These are phyloP conservation scores for Eubasilissa regina DNA, from an alignment of 1,140 invertebrate species.

Conservation along the genomic window DNA sequence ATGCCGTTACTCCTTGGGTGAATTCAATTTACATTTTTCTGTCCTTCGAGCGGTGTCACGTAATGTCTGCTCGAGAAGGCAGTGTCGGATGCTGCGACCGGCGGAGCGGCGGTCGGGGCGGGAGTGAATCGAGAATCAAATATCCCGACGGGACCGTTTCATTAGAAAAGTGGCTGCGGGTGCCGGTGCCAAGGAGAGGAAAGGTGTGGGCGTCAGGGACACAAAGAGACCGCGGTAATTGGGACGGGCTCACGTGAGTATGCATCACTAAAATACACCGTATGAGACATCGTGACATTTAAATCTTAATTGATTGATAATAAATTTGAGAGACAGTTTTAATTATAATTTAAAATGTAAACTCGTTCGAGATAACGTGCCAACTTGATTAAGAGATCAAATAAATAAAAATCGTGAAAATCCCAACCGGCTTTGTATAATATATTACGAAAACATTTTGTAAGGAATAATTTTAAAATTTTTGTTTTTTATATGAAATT, in stretches of 20 bases:
- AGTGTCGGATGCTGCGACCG: too few relatives aligned
- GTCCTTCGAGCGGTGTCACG: background rate
- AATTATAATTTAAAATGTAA: too few relatives aligned
- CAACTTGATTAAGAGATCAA: too few relatives aligned
- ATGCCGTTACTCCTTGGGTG: background rate
- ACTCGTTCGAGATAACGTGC: too few relatives aligned
- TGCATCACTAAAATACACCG: conserved; percentile 9
- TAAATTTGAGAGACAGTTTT: background rate
- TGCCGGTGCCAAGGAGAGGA: background rate
- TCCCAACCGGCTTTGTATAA: too few relatives aligned
- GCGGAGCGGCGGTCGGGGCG: too few relatives aligned
- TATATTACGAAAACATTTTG: too few relatives aligned
- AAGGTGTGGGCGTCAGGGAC: background rate
- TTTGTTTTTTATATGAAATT: too few relatives aligned
- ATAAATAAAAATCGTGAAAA: too few relatives aligned
- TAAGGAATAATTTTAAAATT: too few relatives aligned
- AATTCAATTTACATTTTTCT: conserved; percentile 1
- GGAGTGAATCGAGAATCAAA: conserved; percentile 19
- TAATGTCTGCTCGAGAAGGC: background rate
- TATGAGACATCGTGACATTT: background rate
- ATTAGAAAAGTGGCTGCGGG: conserved; percentile 21
- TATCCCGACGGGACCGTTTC: conserved; percentile 27
- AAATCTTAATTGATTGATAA: background rate
- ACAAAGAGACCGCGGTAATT: background rate
- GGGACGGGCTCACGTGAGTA: conserved; percentile 1